phyloP scores from a whole-genome alignment of 2,113 vertebrate species.

The Sinocyclocheilus anophthalmus region DNA sequence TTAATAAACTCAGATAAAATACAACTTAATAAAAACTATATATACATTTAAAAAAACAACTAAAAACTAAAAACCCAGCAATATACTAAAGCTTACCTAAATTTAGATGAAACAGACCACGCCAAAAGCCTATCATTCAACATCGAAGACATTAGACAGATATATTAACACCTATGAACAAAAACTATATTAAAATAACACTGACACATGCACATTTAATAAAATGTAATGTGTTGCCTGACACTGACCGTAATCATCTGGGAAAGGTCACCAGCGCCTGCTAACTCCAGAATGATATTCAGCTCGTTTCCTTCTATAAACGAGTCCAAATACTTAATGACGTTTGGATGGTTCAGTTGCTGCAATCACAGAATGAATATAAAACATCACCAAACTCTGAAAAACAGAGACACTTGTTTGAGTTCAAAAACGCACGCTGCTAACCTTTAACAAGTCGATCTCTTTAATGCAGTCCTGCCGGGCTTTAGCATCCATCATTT shows the following conservation, averaged over 20 bases:
- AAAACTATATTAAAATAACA: too few relatives aligned
- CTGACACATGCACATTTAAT: too few relatives aligned
- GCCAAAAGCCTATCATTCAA: rapidly evolving
- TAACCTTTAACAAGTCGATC: constrained; percentile 93
- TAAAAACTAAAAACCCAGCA: too few relatives aligned
- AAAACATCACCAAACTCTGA: not conserved
- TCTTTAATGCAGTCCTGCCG: constrained; percentile 93
- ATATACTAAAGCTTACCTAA: not conserved
- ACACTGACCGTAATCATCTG: constrained; percentile 93
- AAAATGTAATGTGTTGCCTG: not conserved
- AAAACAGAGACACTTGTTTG: not conserved
- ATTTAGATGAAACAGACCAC: not conserved
- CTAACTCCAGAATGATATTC: constrained; percentile 95
- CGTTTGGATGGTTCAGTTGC: constrained; percentile 98
- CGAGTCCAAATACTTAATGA: constrained; percentile 96
- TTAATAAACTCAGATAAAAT: too few relatives aligned
- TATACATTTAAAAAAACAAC: too few relatives aligned
- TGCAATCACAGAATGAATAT: constrained; percentile 60
- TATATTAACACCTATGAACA: too few relatives aligned
- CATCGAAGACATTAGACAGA: too few relatives aligned
- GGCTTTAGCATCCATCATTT: constrained; percentile 95
- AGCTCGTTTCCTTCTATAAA: constrained; percentile 97
- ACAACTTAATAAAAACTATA: too few relatives aligned
- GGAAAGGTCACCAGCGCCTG: constrained; percentile 94
- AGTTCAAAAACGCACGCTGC: not conserved